Conservation (phyloP, 2,888 invertebrate species). For the Aphrophora alni region DNA sequence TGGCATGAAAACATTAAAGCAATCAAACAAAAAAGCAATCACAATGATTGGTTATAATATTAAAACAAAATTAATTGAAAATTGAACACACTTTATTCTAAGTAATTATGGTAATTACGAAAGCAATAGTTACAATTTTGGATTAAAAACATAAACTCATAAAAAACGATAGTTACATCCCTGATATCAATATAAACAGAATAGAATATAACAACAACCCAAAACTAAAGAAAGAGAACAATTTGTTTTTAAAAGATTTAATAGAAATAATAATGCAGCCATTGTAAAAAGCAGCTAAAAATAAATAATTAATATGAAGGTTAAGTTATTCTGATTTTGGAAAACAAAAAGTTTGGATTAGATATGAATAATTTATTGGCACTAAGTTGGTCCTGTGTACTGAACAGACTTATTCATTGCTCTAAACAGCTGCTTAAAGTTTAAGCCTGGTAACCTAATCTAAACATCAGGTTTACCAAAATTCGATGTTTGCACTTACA, state of each 20-base stretch:
- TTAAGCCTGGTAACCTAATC: slow-evolving; percentile 25
- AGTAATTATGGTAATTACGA: not conserved
- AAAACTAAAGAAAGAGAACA: not conserved
- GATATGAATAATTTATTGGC: slow-evolving; percentile 6
- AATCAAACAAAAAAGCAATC: no score
- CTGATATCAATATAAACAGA: not conserved
- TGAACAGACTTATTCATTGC: not conserved
- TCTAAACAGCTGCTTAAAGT: slow-evolving; percentile 10
- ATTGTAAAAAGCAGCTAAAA: not conserved
- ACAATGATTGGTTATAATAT: not conserved
- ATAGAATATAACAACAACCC: not conserved
- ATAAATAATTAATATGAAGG: not conserved
- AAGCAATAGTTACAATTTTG: not conserved
- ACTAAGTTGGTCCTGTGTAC: slow-evolving; percentile 34
- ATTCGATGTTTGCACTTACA: slow-evolving; percentile 44
- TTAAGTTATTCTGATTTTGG: not conserved
- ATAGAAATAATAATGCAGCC: not conserved
- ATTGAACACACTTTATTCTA: no score
- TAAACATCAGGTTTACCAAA: slow-evolving; percentile 35
- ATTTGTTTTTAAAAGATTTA: not conserved
- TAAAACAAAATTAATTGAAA: not conserved
- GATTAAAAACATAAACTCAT: not conserved
- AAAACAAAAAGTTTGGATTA: not conserved
- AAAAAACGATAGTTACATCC: not conserved
- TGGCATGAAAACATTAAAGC: no score